phyloP scores from a whole-genome alignment of 2,113 vertebrate genomes.

The Macrotus californicus region DNA sequence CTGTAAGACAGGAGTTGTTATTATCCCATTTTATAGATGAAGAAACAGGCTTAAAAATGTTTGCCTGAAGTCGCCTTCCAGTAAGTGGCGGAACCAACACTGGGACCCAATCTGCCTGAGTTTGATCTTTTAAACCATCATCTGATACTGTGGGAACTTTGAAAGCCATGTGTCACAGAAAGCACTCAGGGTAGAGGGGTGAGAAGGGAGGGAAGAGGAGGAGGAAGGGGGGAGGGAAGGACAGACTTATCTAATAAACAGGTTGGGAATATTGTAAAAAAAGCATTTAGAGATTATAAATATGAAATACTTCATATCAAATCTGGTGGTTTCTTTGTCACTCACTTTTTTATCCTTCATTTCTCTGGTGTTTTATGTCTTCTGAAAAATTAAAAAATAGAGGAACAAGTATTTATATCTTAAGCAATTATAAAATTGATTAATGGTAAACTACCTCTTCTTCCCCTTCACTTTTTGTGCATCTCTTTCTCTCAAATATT shows the following conservation, averaged over 20 bases:
- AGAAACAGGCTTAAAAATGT: not conserved
- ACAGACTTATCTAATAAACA: not conserved
- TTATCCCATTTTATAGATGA: not conserved
- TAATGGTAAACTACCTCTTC: not conserved
- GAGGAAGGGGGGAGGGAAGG: not conserved
- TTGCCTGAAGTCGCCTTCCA: not conserved
- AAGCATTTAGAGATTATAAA: not conserved
- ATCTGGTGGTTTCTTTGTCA: not conserved
- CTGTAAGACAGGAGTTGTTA: not conserved
- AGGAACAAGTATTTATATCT: not conserved
- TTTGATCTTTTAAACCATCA: not conserved
- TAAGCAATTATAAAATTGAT: not conserved
- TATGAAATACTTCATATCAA: not conserved
- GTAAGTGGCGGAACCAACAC: not conserved
- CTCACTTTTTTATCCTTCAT: not conserved
- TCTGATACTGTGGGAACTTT: not conserved
- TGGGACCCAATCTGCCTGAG: not conserved
- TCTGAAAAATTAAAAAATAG: not conserved
- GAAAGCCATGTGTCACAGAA: not conserved
- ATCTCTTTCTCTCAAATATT: not conserved
- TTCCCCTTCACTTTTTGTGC: not conserved
- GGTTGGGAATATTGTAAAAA: not conserved
- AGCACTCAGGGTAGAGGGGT: not conserved
- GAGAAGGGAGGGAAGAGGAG: not conserved
- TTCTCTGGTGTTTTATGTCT: slow-evolving; percentile 3